Base-by-base conservation (phyloP, 2,888 invertebrate genomes). In the Eupithecia exiguata region DNA sequence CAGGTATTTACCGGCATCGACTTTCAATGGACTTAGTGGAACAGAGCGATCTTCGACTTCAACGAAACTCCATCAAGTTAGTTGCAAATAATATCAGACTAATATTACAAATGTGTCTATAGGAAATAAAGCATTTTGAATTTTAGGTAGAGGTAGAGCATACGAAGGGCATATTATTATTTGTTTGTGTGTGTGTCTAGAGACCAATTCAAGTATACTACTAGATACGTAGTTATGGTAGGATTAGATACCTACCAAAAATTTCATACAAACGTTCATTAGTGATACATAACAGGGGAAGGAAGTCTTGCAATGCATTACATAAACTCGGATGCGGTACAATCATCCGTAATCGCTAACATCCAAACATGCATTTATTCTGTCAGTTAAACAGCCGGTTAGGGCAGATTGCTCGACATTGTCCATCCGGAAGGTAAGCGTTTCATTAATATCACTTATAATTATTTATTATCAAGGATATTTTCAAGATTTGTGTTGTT, bases 221-320 rank as follows among this genome's bases (percentile, higher is more conserved):
- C n/a, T n/a, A n/a, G n/a, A 12, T 46, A n/a, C 0, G n/a, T 49
- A 49, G 3, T 30, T 3, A 30, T n/a, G n/a, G 30, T 1, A 30
- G 4, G 30, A 18, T 5, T 3, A n/a, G 49, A 7, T 49, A n/a
- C 3, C 9, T 49, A 58, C 14, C 25, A 4, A 58, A 30, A 25
- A 14, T 58, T 25, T 12, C 0, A 14, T 25, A 25, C 25, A 25
- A 58, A 25, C 25, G 30, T 62, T 30, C 18, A 35, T 16, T 62
- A 61, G 0, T 62, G 4, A 62, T 62, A 62, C 35, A 18, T 35
- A 62, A 62, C 35, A 35, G 35, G 16, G 62, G 62, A 62, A 62
- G 62, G 62, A 62, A 62, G 62, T 25, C 62, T 35, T 62, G 62
- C 62, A 62, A 62, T 35, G 62, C 21, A 18, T 62, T 62, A 62